Percentiles rank a stretch among this genome's conserved stretches.
Conservation (phyloP, 37 sponge, comb jelly and placozoan genomes). For the Bolinopsis microptera region DNA sequence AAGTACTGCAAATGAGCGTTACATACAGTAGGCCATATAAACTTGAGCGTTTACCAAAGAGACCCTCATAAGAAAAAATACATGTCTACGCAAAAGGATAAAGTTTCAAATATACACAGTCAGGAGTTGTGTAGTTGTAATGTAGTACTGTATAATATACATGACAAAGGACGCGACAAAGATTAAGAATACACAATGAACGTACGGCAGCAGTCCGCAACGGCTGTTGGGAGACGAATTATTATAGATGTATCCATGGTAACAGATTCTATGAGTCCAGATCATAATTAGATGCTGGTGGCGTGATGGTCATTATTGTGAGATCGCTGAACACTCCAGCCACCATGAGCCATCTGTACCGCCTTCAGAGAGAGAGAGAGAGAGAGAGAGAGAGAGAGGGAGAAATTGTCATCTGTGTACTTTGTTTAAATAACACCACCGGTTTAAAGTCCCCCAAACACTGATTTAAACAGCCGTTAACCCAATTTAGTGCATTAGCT, state of each 20-base stretch:
- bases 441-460: not conserved
- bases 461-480: not conserved
- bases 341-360: not conserved
- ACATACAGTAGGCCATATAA: too few species aligned
- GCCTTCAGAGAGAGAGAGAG: not conserved
- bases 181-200: not conserved
- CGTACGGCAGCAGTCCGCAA: not conserved
- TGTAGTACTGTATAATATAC: not conserved
- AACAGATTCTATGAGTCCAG: slow-evolving; percentile 40
- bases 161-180: not conserved
- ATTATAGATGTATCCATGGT: not conserved
- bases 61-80: not conserved
- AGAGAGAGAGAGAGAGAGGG: too few species aligned
- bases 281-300: slow-evolving; percentile 8
- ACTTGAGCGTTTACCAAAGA: not conserved
- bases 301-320: not conserved
- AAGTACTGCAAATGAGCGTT: too few species aligned
- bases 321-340: not conserved
- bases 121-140: not conserved
- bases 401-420: not conserved
- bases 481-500: not conserved
- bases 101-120: not conserved
- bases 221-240: slow-evolving; percentile 41
- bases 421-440: not conserved
- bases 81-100: not conserved